Conservation (phyloP, 2,113 vertebrate species). For the Anoplopoma fimbria region DNA sequence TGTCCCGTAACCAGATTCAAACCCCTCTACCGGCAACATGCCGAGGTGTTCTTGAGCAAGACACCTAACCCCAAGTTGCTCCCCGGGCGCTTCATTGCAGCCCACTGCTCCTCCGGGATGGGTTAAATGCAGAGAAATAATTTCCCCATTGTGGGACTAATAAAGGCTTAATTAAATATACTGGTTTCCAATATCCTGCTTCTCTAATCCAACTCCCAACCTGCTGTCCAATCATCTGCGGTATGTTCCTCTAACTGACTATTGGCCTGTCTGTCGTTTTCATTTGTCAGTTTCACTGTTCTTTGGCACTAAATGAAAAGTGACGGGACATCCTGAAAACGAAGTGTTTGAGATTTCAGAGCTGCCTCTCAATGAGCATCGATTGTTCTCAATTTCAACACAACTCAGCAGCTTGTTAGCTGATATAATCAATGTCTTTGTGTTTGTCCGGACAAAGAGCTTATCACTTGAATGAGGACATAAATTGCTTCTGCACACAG, state of each 20-base stretch:
- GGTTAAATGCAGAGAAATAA: too few species aligned
- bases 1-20: too few species aligned
- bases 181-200: too few species aligned
- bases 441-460: conserved; percentile 29
- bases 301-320: conserved; percentile 29
- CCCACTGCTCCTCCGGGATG: too few species aligned
- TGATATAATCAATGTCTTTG: conserved; percentile 51
- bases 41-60: too few species aligned
- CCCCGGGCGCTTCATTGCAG: too few species aligned
- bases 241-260: background rate
- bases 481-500: conserved; percentile 13
- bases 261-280: conserved; percentile 16
- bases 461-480: conserved; percentile 5
- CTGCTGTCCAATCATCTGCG: background rate
- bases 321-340: conserved; percentile 37
- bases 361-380: conserved; percentile 44
- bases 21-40: too few species aligned
- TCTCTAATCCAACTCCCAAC: background rate
- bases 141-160: too few species aligned
- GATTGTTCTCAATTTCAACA: conserved; percentile 35
- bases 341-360: conserved; percentile 10
- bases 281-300: background rate
- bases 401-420: conserved; percentile 55
- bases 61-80: too few species aligned
- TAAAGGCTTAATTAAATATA: too few species aligned